These are phyloP conservation scores for Hemiscyllium ocellatum DNA, from an alignment of 2,113 vertebrate genomes.

Conservation along the genomic window DNA sequence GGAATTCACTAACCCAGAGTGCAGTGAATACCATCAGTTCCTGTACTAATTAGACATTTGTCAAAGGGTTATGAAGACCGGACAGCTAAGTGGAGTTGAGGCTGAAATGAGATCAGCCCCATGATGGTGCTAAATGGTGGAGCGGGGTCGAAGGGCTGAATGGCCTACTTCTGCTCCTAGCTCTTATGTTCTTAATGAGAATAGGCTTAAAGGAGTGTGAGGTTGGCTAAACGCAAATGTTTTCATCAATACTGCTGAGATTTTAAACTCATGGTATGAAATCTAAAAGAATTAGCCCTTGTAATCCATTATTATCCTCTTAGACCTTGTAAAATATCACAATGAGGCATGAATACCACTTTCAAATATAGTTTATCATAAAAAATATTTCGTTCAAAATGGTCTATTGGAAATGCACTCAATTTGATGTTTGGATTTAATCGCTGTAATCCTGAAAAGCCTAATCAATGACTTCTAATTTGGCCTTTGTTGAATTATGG, in stretches of 20 bases:
- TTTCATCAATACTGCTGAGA: not conserved
- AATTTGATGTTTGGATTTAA: slow-evolving; percentile 13
- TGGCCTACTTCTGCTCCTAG: no score
- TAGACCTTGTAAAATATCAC: not conserved
- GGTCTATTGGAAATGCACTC: not conserved
- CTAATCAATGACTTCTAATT: not conserved
- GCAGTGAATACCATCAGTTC: no score
- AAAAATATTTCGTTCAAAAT: slow-evolving; percentile 1
- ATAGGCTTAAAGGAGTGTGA: not conserved
- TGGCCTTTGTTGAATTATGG: not conserved
- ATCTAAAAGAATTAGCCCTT: not conserved
- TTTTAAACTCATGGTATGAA: not conserved
- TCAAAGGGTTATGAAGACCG: no score
- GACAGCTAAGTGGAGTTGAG: no score
- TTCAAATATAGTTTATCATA: not conserved
- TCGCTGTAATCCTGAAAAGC: not conserved
- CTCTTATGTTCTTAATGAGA: not conserved
- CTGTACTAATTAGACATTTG: no score
- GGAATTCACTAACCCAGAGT: no score
- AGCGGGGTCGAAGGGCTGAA: no score
- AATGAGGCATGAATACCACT: not conserved
- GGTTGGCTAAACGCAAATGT: not conserved
- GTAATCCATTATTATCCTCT: not conserved
- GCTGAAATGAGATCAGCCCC: no score
- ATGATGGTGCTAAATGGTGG: no score